These are phyloP conservation scores for Ammodytes marinus DNA, from an alignment of 2,113 vertebrate genomes.

Conservation along the genomic window DNA sequence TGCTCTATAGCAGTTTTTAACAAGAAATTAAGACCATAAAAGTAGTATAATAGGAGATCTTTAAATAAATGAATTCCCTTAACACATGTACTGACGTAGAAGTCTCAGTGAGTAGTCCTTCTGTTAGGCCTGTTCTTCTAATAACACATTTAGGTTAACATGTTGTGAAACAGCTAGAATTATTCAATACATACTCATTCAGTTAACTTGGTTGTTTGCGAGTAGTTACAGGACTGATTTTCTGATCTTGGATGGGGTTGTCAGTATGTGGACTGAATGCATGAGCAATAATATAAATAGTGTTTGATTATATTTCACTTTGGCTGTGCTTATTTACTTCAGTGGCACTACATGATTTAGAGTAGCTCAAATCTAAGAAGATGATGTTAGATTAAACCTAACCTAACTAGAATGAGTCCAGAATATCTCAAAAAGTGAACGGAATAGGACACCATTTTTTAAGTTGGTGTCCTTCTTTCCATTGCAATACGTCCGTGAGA, in stretches of 20 bases:
- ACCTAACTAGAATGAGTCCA: too few species aligned
- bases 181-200: background rate
- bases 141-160: background rate
- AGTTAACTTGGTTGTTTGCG: background rate
- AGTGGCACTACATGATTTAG: background rate
- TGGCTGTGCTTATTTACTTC: background rate
- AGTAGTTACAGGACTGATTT: background rate
- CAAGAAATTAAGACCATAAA: too few species aligned
- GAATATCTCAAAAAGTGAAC: background rate
- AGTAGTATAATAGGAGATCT: too few species aligned
- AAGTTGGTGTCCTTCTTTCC: too few species aligned
- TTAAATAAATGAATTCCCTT: too few species aligned
- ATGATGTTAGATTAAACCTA: too few species aligned
- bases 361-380: background rate
- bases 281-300: background rate
- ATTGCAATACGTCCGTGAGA: too few species aligned
- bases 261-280: background rate
- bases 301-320: background rate
- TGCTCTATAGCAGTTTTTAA: too few species aligned
- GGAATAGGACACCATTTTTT: background rate
- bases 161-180: background rate
- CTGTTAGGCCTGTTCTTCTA: background rate
- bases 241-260: background rate
- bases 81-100: background rate
- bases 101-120: background rate